phyloP scores from a whole-genome alignment of 2,888 invertebrate genomes.

The Listrodromus nycthemerus region DNA sequence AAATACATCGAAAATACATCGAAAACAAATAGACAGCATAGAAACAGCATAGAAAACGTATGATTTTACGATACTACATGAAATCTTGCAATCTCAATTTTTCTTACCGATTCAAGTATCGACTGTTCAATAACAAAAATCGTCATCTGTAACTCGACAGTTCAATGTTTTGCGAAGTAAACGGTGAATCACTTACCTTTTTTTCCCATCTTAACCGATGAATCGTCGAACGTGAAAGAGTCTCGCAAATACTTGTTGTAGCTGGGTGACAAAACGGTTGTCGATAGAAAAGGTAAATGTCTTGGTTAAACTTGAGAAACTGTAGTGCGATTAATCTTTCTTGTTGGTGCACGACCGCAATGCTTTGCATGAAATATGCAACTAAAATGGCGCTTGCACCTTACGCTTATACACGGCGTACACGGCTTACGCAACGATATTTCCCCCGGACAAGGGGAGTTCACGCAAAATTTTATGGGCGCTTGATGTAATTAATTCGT shows the following conservation, averaged over 20 bases:
- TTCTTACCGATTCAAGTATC: neutral
- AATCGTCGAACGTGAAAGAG: neutral
- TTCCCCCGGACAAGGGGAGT: slow-evolving; percentile 1
- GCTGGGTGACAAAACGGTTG: neutral
- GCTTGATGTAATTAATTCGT: neutral
- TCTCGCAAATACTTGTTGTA: neutral
- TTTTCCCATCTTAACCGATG: slow-evolving; percentile 50
- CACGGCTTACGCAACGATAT: neutral
- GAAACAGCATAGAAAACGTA: neutral
- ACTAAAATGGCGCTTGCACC: neutral
- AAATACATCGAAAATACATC: no score
- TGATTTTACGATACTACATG: neutral
- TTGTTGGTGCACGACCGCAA: neutral
- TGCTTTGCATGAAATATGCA: neutral
- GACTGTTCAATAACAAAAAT: neutral
- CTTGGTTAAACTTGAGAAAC: neutral
- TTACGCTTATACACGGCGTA: neutral
- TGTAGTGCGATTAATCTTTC: neutral
- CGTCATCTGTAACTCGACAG: neutral
- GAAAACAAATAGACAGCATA: no score
- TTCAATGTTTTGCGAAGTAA: slow-evolving; percentile 8
- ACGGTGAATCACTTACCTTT: slow-evolving; percentile 42
- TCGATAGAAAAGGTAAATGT: neutral
- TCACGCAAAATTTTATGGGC: slow-evolving; percentile 6
- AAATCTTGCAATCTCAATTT: neutral